These are phyloP conservation scores for Clarias gariepinus DNA, from an alignment of 2,113 vertebrate species.

Conservation along the genomic window DNA sequence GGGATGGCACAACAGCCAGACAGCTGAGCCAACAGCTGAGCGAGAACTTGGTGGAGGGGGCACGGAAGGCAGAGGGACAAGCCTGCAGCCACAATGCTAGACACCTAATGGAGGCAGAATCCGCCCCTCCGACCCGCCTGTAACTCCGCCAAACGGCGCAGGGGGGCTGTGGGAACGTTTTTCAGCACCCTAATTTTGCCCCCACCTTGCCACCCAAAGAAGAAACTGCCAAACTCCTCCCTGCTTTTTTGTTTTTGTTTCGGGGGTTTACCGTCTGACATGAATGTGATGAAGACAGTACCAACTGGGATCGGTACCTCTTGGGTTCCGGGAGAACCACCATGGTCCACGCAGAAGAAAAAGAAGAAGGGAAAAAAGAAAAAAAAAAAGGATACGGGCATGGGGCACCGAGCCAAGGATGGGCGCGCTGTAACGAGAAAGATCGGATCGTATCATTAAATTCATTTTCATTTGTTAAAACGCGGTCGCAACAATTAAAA, in stretches of 20 bases:
- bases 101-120: constrained; percentile 80
- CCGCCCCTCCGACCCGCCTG: constrained; percentile 78
- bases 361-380: not conserved
- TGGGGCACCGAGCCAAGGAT: constrained; percentile 84
- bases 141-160: constrained; percentile 65
- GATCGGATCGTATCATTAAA: constrained; percentile 82
- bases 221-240: constrained; percentile 76
- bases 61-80: constrained; percentile 63
- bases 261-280: constrained; percentile 66
- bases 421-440: constrained; percentile 82
- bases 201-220: constrained; percentile 74
- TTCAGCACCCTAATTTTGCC: constrained; percentile 66
- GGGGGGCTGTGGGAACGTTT: constrained; percentile 74
- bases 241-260: constrained; percentile 63
- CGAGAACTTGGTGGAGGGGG: constrained; percentile 84
- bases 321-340: constrained; percentile 73
- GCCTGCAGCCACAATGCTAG: constrained; percentile 61
- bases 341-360: constrained; percentile 75
- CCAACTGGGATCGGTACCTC: constrained; percentile 68
- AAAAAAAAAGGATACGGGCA: constrained; percentile 80
- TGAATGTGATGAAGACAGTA: constrained; percentile 64
- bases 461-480: constrained; percentile 73
- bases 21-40: constrained; percentile 78
- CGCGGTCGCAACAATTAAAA: constrained; percentile 54
- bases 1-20: constrained; percentile 77